Percentiles rank a stretch among this genome's conserved stretches.
phyloP scores from a whole-genome alignment of 2,888 invertebrate genomes.

The Octodonta nipae region DNA sequence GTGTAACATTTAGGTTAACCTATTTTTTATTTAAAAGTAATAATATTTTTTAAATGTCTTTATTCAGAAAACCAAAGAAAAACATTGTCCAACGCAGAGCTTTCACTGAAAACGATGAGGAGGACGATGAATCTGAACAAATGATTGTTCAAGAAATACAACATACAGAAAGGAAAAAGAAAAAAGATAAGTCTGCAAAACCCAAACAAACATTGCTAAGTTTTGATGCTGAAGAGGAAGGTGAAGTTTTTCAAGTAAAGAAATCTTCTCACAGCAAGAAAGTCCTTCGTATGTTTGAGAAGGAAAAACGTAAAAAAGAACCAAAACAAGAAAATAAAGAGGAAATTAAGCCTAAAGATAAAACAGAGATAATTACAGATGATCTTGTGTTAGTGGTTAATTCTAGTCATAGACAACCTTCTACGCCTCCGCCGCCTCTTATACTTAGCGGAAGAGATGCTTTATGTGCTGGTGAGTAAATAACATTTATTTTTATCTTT shows the following conservation, averaged over 20 bases:
- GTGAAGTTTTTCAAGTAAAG: constrained; percentile 86
- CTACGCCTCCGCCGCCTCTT: constrained; percentile 37
- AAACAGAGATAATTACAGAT: constrained; percentile 56
- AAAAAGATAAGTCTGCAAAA: constrained; percentile 37
- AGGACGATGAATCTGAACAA: constrained; percentile 45
- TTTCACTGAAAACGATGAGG: constrained; percentile 53
- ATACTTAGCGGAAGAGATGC: constrained; percentile 73
- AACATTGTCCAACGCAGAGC: constrained; percentile 60
- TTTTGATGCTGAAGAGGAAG: constrained; percentile 68
- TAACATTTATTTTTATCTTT: constrained; percentile 27
- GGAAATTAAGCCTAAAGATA: constrained; percentile 37
- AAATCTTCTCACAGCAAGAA: constrained; percentile 89
- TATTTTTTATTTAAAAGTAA: no score
- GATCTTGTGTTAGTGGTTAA: constrained; percentile 49
- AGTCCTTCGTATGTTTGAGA: constrained; percentile 70
- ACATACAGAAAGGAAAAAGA: constrained; percentile 21
- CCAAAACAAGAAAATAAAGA: constrained; percentile 31
- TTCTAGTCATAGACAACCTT: constrained; percentile 28
- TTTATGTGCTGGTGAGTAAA: constrained; percentile 67
- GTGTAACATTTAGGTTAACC: no score
- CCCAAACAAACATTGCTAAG: constrained; percentile 54
- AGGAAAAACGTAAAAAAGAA: constrained; percentile 55
- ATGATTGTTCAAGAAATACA: constrained; percentile 32
- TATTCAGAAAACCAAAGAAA: constrained; percentile 79
- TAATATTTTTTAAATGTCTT: constrained; percentile 51